Conservation (phyloP, 2,888 invertebrate species). For the Andrena trimmerana region DNA sequence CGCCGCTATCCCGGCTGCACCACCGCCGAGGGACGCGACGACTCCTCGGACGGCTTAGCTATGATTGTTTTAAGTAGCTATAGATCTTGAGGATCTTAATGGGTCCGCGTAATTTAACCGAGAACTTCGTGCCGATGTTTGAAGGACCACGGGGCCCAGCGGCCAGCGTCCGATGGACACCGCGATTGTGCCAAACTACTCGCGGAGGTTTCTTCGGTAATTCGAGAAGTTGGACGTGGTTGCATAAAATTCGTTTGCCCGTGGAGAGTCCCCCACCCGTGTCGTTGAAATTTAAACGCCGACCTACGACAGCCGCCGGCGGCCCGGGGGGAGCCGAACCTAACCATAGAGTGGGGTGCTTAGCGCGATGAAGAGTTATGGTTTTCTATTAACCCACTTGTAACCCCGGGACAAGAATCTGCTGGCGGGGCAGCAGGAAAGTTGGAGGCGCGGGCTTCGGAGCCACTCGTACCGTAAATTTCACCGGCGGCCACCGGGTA, state of each 20-base stretch:
- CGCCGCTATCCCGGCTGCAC: constrained; percentile 10
- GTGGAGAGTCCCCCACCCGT: neutral
- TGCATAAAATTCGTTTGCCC: too few relatives aligned
- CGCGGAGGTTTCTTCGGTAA: neutral
- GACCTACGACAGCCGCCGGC: neutral
- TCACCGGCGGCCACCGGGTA: neutral
- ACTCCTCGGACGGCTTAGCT: constrained; percentile 34
- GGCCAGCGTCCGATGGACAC: neutral
- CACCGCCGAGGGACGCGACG: neutral
- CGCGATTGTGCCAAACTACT: neutral
- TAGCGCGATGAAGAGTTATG: constrained; percentile 56
- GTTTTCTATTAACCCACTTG: constrained; percentile 63
- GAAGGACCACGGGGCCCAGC: neutral
- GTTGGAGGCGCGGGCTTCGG: neutral
- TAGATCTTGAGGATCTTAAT: constrained; percentile 52
- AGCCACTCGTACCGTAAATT: constrained; percentile 3
- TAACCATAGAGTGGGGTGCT: constrained; percentile 2
- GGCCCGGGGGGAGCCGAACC: constrained; percentile 12
- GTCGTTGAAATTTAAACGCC: constrained; percentile 55
- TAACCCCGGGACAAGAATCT: constrained; percentile 44
- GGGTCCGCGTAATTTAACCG: constrained; percentile 43
- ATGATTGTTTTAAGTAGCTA: constrained; percentile 53
- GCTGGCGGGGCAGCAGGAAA: constrained; percentile 19
- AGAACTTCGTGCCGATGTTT: constrained; percentile 19
- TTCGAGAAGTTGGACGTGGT: neutral